Conservation (phyloP, 2,113 vertebrate genomes). For the Sylvietta virens region DNA sequence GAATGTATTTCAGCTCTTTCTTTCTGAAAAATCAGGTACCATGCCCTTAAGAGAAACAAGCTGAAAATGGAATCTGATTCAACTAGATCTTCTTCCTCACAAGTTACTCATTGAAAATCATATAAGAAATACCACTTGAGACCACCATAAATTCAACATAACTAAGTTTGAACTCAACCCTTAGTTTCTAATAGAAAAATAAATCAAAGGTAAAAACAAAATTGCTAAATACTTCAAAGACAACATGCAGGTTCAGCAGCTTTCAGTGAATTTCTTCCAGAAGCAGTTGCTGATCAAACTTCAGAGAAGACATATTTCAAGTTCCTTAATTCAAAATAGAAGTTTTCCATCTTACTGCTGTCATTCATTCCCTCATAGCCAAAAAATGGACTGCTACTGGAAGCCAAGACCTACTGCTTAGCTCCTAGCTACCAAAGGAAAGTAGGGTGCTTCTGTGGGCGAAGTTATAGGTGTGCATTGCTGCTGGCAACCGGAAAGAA, state of each 20-base stretch:
- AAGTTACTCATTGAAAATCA: not conserved
- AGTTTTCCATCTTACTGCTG: not conserved
- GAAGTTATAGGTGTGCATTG: not conserved
- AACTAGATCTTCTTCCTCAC: not conserved
- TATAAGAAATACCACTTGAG: not conserved
- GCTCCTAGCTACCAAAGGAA: not conserved
- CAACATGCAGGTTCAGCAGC: not conserved
- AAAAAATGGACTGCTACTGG: not conserved
- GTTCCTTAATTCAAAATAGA: not conserved
- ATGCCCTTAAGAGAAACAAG: not conserved
- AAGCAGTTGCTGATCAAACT: not conserved
- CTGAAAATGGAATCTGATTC: not conserved
- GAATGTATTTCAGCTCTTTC: not conserved
- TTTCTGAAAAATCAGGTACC: not conserved
- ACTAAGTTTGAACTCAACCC: not conserved
- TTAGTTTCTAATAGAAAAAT: not conserved
- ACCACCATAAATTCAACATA: not conserved
- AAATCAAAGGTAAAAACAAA: not conserved
- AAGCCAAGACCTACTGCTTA: not conserved
- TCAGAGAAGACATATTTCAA: not conserved
- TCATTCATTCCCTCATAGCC: not conserved
- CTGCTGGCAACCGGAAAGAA: not conserved
- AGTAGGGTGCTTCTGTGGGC: not conserved
- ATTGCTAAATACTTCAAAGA: not conserved
- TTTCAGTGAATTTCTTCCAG: not conserved